Base-by-base conservation (phyloP, 2,797 vertebrate species). In the Buphagus erythrorhynchus region DNA sequence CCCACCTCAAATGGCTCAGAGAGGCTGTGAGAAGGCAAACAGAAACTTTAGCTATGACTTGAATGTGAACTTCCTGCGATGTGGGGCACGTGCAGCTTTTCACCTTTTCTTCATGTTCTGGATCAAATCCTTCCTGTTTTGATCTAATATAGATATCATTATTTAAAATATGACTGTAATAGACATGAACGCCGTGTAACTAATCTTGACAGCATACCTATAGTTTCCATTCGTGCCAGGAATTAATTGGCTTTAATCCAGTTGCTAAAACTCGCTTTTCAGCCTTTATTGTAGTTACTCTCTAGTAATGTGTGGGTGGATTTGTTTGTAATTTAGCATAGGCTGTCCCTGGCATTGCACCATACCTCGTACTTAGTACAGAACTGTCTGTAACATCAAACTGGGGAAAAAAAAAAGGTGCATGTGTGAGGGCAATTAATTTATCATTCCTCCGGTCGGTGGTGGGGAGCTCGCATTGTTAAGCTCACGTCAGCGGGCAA, bases 241-340 rank as follows among this genome's bases (percentile, higher is more conserved):
- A 96, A 96, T 57, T 59, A 95, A 66, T 49, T 97, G 95, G 96
- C 92, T 89, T 92, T 29, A 57, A 54, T 95, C 92, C 97, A 97
- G 57, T 65, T 91, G 67, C 82, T 86, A 77, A 97, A 90, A 88
- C 73, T 91, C 55, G 83, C 78, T 96, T 97, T 96, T 91, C 95
- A 89, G 94, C 79, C 91, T 95, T 92, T 90, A 86, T 95, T 91
- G 38, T 59, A 94, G 72, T 57, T 86, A 95, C 96, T 96, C 75
- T 96, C 95, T 88, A 96, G 92, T 93, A 96, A 96, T 72, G 86
- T 83, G 96, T 94, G 95, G 96, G 93, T 92, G 95, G 95, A 92
- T 96, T 94, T 94, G 88, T 95, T 88, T 88, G 90, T 83, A 86
- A 59, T 94, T 91, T 81, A 95, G 85, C 82, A 82, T 42, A 88